Base-by-base conservation (phyloP, 2,888 invertebrate genomes). In the Malacosoma neustria region DNA sequence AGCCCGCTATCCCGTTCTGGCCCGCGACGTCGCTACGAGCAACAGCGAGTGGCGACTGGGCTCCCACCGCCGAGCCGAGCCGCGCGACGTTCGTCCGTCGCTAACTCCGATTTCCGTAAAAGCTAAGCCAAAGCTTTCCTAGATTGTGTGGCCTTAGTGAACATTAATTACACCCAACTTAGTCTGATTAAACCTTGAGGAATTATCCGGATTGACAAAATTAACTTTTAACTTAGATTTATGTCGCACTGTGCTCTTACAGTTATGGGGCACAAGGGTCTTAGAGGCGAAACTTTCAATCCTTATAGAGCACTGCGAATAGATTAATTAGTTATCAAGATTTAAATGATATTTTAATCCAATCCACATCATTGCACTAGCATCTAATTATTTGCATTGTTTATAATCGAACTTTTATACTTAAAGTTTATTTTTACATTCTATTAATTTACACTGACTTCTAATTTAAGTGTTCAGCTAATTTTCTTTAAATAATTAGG, bases 111-210 rank as follows among this genome's bases (percentile, higher is more conserved):
- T 68, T 68, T 61, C 71, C 68, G 66, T 67, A 67, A 64, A 54
- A 57, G 63, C 75, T 77, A 72, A 79, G 74, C 77, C 72, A 61
- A 70, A 77, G 80, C 82, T 79, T 72, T 73, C 80, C 76, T 79
- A 76, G 79, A 81, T 80, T 75, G 79, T 81, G 77, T 76, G 77
- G 77, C 80, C 82, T 80, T 80, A 84, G 71, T 72, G 81, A 85
- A 81, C 82, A 84, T 85, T 82, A 82, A 85, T 85, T 85, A 82
- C 80, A 79, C 72, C 76, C 70, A 84, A 85, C 82, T 84, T 80
- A 81, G 76, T 74, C 81, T 81, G 81, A 82, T 82, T 85, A 85
- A 85, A 82, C 79, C 82, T 77, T 79, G 77, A 82, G 84, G 82
- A 80, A 84, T 85, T 84, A 85, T 79, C 72, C 74, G 76, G 80